Evolutionary conservation across 1,140 invertebrate genomes (phyloP).

Genomic region (Maconellicoccus hirsutus): DNA sequence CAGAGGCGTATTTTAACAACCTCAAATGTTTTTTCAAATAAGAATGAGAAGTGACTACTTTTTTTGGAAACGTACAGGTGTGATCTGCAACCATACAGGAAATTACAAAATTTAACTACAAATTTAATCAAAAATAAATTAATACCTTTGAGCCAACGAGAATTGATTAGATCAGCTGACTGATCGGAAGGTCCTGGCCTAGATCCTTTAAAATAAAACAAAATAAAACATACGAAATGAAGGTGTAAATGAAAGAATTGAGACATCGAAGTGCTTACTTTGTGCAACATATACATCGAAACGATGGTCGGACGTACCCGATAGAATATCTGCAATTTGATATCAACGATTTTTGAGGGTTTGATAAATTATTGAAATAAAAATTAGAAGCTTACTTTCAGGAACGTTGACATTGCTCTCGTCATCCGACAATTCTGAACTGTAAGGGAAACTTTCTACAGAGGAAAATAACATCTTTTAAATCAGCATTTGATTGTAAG

Average conservation of each 20-base stretch:
- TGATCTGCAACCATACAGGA: neutral
- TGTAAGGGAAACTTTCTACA: neutral
- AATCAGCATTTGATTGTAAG: too few species aligned
- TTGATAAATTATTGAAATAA: neutral
- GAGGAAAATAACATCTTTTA: too few species aligned
- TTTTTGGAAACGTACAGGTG: neutral
- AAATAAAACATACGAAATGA: too few species aligned
- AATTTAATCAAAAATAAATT: neutral
- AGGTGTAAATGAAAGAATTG: neutral
- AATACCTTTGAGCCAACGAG: neutral
- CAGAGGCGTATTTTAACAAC: neutral
- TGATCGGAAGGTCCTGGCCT: neutral
- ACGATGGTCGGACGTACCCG: neutral
- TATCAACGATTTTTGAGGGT: neutral
- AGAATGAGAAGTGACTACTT: neutral
- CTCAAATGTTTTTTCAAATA: neutral
- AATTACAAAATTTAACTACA: neutral
- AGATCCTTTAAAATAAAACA: neutral
- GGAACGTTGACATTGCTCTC: neutral
- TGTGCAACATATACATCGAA: neutral
- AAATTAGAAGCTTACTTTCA: neutral
- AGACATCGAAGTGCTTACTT: neutral
- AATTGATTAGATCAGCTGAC: neutral
- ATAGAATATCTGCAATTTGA: neutral
- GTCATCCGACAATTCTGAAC: neutral